Evolutionary conservation across 1,140 invertebrate species (phyloP), one percentile per base, ranked within the genome.

Genomic region (Bicyclus anynana): DNA sequence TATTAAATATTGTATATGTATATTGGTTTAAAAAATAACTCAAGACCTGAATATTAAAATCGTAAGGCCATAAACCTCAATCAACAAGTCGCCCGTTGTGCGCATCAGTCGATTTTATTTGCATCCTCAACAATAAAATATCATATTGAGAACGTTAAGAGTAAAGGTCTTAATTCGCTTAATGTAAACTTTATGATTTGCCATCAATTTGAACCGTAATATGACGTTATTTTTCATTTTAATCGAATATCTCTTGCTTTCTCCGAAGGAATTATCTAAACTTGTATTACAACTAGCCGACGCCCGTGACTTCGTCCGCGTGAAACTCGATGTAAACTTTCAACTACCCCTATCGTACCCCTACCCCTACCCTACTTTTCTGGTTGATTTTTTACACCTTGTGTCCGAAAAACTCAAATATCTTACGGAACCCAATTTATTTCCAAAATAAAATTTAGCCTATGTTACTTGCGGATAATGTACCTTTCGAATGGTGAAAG

Each of bases 241-340:
- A 48, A 40, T 49, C 29, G 44, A 14, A 5, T 12, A 10, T 17
- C 37, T 26, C n/a, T 53, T 65, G 38, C 40, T 62, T 74, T 69
- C 74, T 53, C 62, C 56, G 68, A 72, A 77, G 68, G 60, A 77
- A 80, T 80, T 77, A 80, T 60, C 69, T 53, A 74, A 27, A 18
- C 13, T 46, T 7, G 23, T 23, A 23, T 23, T n/a, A n/a, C n/a
- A n/a, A n/a, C n/a, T n/a, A n/a, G n/a, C n/a, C n/a, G n/a, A n/a
- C n/a, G n/a, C n/a, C n/a, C n/a, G n/a, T n/a, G n/a, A n/a, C n/a
- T n/a, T n/a, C n/a, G n/a, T n/a, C n/a, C n/a, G n/a, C n/a, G n/a
- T n/a, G n/a, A n/a, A n/a, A n/a, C n/a, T n/a, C n/a, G n/a, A n/a
- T n/a, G n/a, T n/a, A n/a, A n/a, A n/a, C n/a, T n/a, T n/a, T n/a